A percentile compares a stretch with the other conserved stretches of the same genome.
These are phyloP conservation scores for Sebastes jordani DNA, from an alignment of 2,797 vertebrate genomes.

Conservation along the genomic window DNA sequence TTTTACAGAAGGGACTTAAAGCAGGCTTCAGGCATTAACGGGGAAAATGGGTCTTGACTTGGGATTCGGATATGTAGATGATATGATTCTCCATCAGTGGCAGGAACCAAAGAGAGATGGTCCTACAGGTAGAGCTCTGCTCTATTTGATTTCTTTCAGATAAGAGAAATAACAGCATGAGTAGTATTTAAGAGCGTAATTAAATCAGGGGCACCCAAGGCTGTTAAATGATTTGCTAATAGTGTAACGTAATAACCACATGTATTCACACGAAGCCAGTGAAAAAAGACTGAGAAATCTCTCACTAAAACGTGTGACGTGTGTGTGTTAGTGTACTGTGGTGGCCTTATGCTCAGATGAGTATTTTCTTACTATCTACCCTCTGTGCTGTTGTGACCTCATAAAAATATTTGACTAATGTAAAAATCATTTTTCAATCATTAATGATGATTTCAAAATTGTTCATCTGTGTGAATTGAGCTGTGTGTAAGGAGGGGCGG, in stretches of 20 bases:
- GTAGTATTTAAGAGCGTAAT: slow-evolving; percentile 8
- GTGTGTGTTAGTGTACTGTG: neutral
- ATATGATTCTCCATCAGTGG: slow-evolving; percentile 11
- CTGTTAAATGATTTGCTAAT: slow-evolving; percentile 19
- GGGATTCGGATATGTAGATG: slow-evolving; percentile 22
- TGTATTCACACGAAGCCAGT: neutral
- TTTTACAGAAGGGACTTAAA: neutral
- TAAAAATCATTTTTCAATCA: too few relatives aligned
- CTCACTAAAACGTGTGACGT: neutral
- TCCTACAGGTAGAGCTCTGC: slow-evolving; percentile 5
- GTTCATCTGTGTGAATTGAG: too few relatives aligned
- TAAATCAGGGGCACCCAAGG: slow-evolving; percentile 22
- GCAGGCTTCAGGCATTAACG: slow-evolving; percentile 19
- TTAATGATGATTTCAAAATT: neutral
- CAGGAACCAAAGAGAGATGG: slow-evolving; percentile 10
- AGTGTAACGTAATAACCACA: neutral
- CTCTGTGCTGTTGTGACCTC: too few relatives aligned
- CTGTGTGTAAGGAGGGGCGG: too few relatives aligned
- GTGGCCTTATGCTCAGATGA: neutral
- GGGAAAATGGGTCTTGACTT: slow-evolving; percentile 5
- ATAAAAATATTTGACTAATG: too few relatives aligned
- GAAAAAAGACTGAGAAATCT: neutral
- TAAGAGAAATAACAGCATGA: slow-evolving; percentile 2
- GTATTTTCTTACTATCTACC: too few relatives aligned
- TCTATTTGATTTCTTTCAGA: slow-evolving; percentile 15